Evolutionary conservation across 2,888 invertebrate species (phyloP), one percentile per base, ranked within the genome.

Genomic region (Platyscelio sp.): DNA sequence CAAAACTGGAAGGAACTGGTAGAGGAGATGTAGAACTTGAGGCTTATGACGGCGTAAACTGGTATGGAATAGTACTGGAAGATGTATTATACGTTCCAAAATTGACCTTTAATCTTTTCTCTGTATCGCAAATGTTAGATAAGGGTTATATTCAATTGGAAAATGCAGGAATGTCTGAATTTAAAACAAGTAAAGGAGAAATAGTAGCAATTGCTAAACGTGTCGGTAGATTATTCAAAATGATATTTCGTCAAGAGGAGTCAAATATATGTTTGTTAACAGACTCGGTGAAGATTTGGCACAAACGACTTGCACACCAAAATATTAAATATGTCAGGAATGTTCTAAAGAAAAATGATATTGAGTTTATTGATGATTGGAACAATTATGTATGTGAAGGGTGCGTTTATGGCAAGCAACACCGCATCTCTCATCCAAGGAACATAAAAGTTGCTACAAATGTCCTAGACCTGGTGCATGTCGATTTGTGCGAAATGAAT

Each of bases 351-450:
- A 26, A 56, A n/a, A 56, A 26, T 15, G 27, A 56, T 24, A 51
- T 56, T 18, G n/a, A 56, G 6, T 56, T 13, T 27, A 56, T 27
- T 27, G 56, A 56, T n/a, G 56, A 56, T n/a, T 27, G 56, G 56
- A 18, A 56, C 13, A 9, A 26, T 26, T 27, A n/a, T 56, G 56
- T 56, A 15, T 56, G 56, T 27, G 56, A 56, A 27, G 56, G 56
- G 6, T 56, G 56, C 18, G n/a, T 18, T 27, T 56, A 27, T 56
- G 56, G 56, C 7, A 56, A 56, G 56, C 56, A 56, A n/a, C 56
- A 56, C n/a, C 13, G 56, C 3, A 27, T 56, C 7, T 56, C 56
- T 26, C 56, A 56, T 56, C 56, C 56, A 26, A 27, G 5, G 27
- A 56, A 56, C 40, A 33, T 33, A 33, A 33, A 33, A 33, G 33